Evolutionary conservation across 2,113 vertebrate species (phyloP).

Genomic region (Corvus cornix): DNA sequence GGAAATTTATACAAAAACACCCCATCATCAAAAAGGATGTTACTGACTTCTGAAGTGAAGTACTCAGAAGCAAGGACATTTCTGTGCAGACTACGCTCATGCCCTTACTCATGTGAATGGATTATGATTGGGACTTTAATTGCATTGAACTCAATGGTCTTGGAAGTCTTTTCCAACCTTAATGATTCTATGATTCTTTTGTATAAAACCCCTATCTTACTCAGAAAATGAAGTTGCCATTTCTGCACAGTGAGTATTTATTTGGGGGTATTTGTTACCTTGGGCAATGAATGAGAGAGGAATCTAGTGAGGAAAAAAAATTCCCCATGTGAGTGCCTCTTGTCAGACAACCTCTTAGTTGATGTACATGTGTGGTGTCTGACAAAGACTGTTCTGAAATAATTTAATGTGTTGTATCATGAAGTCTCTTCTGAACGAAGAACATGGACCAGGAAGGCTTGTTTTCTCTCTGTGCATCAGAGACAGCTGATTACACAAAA

Average conservation of each 20-base stretch:
- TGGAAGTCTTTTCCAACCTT: neutral
- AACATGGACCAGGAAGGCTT: neutral
- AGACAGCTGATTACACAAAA: neutral
- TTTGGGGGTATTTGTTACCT: neutral
- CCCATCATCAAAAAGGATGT: rapidly evolving
- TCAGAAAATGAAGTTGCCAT: neutral
- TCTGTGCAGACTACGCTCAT: neutral
- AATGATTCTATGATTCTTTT: neutral
- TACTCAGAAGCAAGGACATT: neutral
- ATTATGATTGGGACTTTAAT: neutral
- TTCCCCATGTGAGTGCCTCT: neutral
- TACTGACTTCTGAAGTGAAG: neutral
- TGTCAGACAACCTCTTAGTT: neutral
- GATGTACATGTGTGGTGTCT: neutral
- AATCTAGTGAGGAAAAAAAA: neutral
- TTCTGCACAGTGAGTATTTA: neutral
- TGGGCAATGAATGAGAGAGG: neutral
- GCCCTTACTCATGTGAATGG: neutral
- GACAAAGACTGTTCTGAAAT: neutral
- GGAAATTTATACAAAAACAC: neutral
- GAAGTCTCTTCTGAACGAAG: neutral
- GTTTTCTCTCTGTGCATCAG: neutral
- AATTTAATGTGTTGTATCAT: neutral
- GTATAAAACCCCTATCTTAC: neutral
- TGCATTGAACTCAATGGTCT: neutral